Evolutionary conservation across 2,797 vertebrate species (phyloP).

Genomic region (Hypotaenidia philippensis): DNA sequence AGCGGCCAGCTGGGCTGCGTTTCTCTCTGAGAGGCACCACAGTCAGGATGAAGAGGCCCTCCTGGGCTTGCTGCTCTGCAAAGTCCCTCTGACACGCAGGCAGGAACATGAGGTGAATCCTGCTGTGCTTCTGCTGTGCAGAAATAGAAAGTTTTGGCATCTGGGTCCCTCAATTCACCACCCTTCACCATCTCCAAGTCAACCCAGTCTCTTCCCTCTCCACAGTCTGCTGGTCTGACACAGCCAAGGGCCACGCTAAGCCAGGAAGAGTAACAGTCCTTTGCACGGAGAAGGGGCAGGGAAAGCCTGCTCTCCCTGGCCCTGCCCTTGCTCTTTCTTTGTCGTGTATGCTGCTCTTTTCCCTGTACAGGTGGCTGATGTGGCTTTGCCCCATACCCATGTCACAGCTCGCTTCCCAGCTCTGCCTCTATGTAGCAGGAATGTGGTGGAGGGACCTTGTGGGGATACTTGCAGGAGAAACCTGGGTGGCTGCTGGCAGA

Average conservation of each 20-base stretch:
- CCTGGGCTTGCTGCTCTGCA: not conserved
- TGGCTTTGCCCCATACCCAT: not conserved
- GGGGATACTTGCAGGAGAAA: not conserved
- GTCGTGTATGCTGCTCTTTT: not conserved
- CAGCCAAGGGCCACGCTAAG: not conserved
- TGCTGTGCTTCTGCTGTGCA: not conserved
- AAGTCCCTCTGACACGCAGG: not conserved
- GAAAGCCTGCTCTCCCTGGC: not conserved
- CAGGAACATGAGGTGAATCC: not conserved
- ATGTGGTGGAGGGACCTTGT: not conserved
- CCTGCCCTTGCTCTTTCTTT: not conserved
- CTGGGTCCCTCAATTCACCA: not conserved
- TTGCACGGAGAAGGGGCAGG: not conserved
- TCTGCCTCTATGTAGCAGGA: not conserved
- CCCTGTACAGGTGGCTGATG: rapidly evolving
- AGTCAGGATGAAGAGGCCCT: not conserved
- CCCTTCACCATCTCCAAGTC: not conserved
- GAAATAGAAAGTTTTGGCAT: not conserved
- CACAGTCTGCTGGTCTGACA: not conserved
- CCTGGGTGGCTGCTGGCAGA: not conserved
- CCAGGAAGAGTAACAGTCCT: not conserved
- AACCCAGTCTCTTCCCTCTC: not conserved
- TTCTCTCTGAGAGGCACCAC: not conserved
- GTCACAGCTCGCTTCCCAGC: not conserved
- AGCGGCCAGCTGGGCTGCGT: not conserved